These are phyloP conservation scores for Bombylius major DNA, from an alignment of 2,888 invertebrate species.

Conservation along the genomic window DNA sequence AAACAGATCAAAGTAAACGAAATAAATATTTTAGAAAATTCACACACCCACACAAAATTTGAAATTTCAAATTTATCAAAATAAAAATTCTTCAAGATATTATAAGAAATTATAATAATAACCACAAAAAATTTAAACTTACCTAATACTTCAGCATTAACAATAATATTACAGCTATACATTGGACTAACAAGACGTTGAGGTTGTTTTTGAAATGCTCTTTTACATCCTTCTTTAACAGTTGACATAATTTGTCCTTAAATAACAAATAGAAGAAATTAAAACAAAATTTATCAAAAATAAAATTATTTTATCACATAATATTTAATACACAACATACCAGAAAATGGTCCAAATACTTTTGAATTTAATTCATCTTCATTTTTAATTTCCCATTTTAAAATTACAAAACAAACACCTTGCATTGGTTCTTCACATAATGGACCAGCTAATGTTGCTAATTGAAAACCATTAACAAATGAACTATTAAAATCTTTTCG, in stretches of 20 bases:
- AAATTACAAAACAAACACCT: constrained; percentile 83
- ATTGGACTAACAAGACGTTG: constrained; percentile 91
- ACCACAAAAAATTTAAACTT: constrained; percentile 34
- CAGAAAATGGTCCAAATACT: constrained; percentile 41
- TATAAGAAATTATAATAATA: no score
- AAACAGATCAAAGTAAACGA: no score
- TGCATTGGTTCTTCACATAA: constrained; percentile 95
- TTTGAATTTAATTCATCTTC: constrained; percentile 31
- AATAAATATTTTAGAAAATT: no score
- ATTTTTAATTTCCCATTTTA: constrained; percentile 59
- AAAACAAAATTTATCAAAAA: not conserved
- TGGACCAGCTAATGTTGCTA: constrained; percentile 80
- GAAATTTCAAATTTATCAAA: no score
- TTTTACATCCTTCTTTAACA: constrained; percentile 75
- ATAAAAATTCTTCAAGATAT: no score
- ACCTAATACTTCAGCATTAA: constrained; percentile 80
- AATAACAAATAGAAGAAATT: not conserved
- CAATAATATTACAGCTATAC: constrained; percentile 72
- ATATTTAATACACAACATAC: constrained; percentile 23
- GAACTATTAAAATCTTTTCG: constrained; percentile 58
- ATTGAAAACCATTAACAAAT: constrained; percentile 75
- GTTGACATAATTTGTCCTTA: constrained; percentile 86
- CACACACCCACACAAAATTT: no score
- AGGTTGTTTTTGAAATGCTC: constrained; percentile 77
- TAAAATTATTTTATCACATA: not conserved